Conservation (phyloP, 2,888 invertebrate genomes). For the Nephrocerus scutellatus region DNA sequence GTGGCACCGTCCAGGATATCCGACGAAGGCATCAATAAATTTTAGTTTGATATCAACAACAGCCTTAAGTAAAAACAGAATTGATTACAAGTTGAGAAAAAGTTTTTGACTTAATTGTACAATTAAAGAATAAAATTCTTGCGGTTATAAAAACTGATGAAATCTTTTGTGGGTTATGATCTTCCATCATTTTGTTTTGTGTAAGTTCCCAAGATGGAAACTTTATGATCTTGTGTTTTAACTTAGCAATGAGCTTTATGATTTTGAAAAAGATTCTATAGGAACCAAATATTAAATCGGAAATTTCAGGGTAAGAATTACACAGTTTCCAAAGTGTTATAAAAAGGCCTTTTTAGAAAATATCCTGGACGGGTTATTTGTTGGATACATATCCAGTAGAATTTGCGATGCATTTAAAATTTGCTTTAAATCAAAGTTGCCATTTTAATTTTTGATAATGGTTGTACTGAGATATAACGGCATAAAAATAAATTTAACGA, state of each 20-base stretch:
- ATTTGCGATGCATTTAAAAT: too few species aligned
- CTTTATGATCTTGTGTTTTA: constrained; percentile 5
- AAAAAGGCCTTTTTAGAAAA: constrained; percentile 3
- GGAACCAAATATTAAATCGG: constrained; percentile 3
- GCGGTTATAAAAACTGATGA: constrained; percentile 10
- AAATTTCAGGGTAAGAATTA: constrained; percentile 6
- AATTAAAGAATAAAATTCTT: constrained; percentile 13
- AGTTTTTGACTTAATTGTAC: constrained; percentile 10
- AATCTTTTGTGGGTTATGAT: constrained; percentile 9
- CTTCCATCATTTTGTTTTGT: constrained; percentile 4
- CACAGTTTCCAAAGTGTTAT: constrained; percentile 8
- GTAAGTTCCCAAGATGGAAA: constrained; percentile 5
- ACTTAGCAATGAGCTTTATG: constrained; percentile 3
- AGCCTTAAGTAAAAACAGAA: constrained; percentile 10
- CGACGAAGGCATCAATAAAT: constrained; percentile 15
- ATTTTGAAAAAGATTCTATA: constrained; percentile 8
- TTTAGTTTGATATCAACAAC: constrained; percentile 12
- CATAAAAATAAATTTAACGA: too few species aligned
- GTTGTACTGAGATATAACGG: too few species aligned
- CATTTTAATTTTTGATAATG: too few species aligned
- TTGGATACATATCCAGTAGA: too few species aligned
- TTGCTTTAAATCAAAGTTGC: too few species aligned
- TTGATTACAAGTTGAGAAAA: constrained; percentile 2
- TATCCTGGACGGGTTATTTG: too few species aligned
- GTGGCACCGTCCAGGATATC: constrained; percentile 11